Evolutionary conservation across 2,888 invertebrate species (phyloP), one percentile per base, ranked within the genome.

Genomic region (Atethmia centrago): DNA sequence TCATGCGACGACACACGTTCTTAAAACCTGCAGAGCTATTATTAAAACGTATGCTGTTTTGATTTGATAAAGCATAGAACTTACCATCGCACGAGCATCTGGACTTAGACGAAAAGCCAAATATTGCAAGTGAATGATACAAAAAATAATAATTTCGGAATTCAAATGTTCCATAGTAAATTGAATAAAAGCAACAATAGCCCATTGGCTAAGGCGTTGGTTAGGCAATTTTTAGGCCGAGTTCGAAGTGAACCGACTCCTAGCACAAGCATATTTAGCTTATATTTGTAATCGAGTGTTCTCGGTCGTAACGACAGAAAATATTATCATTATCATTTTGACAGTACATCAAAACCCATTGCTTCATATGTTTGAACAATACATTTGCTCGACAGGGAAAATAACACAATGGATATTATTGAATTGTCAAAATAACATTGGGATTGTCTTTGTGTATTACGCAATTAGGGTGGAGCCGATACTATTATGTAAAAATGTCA

Each of bases 201-300:
- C 80, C 75, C 3, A 51, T 31, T 36, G 80, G 62, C 65, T 69
- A 80, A 79, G 80, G 78, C 82, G 45, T 83, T 69, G 10, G 9
- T 51, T 56, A 73, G 49, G 65, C 74, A 28, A 49, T 58, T 55
- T 63, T 73, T 2, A 66, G 58, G 66, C 25, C n/a, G n/a, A 55
- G n/a, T 56, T 59, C 19, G 1, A 67, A 61, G 59, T 36, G 36
- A 36, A 36, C 68, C 14, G 49, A 49, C 4, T 65, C 8, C 47
- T 58, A 66, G 58, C 40, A 81, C 71, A 84, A 66, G 84, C 80
- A 80, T 80, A 83, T 83, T 79, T 79, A 72, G 79, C 79, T 83
- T 79, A 31, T 31, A 83, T 10, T 67, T 51, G 1, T 12, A 47
- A 68, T 16, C 61, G 61, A 79, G 53, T 31, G 61, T 61, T 25